These are phyloP conservation scores for Drosophila longiperda DNA, from an alignment of 2,888 invertebrate species.

Conservation along the genomic window DNA sequence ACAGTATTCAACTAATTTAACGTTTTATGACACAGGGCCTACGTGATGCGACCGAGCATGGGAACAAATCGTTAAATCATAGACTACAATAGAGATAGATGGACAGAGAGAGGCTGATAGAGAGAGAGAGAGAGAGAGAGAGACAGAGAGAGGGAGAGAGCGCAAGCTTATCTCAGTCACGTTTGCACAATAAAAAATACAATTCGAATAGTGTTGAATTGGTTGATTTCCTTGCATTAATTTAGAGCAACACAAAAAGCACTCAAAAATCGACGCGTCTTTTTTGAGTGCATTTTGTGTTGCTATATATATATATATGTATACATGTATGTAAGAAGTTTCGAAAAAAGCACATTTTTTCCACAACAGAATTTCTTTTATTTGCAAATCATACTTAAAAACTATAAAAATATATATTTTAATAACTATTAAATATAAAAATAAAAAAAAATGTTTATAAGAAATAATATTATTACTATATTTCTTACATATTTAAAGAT, in stretches of 20 bases:
- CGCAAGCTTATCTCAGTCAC: constrained; percentile 38
- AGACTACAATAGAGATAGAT: constrained; percentile 24
- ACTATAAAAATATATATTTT: no score
- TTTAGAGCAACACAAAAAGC: constrained; percentile 15
- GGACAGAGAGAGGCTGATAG: not conserved
- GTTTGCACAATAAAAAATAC: constrained; percentile 75
- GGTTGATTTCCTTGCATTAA: constrained; percentile 24
- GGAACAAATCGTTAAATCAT: constrained; percentile 75
- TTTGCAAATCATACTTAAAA: no score
- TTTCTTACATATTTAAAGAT: not conserved
- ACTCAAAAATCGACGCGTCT: constrained; percentile 10
- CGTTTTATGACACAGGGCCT: constrained; percentile 75
- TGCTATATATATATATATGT: no score
- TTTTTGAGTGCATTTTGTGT: no score
- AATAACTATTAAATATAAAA: no score
- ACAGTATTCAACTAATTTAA: constrained; percentile 75
- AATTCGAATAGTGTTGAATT: constrained; percentile 51
- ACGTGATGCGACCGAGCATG: constrained; percentile 70
- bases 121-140: not conserved
- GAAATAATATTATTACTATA: no score
- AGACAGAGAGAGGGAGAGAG: not conserved
- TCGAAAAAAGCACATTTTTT: no score
- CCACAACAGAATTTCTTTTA: no score
- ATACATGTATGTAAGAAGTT: no score
- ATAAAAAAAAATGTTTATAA: no score